phyloP scores from a whole-genome alignment of 2,888 invertebrate species.

The Conchocele bisecta region DNA sequence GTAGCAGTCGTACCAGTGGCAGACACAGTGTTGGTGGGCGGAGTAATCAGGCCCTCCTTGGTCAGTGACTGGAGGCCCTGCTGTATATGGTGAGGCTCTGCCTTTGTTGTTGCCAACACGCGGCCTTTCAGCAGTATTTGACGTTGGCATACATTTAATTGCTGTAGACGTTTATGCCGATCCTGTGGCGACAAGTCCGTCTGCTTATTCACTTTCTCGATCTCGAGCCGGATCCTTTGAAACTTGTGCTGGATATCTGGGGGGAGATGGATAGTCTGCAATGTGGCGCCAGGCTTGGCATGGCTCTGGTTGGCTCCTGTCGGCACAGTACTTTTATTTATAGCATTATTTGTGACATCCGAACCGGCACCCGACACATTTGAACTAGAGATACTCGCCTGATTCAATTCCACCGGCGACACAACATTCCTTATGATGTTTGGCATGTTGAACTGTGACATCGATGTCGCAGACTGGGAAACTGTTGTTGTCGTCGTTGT shows the following conservation, averaged over 20 bases:
- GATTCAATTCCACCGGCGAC: background rate
- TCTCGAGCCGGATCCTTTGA: conserved; percentile 87
- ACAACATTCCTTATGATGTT: conserved; percentile 20
- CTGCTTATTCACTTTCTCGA: conserved; percentile 86
- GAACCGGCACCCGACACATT: background rate
- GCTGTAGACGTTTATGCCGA: conserved; percentile 85
- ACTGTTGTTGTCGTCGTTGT: conserved; percentile 68
- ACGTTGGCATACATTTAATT: conserved; percentile 88
- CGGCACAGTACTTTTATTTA: conserved; percentile 10
- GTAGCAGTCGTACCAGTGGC: too few species aligned
- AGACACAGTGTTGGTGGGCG: too few species aligned
- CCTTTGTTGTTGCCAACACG: conserved; percentile 82
- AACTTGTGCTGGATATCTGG: conserved; percentile 63
- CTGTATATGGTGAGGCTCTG: conserved; percentile 41
- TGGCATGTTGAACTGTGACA: conserved; percentile 38
- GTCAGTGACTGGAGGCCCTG: conserved; percentile 13
- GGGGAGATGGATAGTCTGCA: conserved; percentile 61
- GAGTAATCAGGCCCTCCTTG: too few species aligned
- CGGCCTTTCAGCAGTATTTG: conserved; percentile 89
- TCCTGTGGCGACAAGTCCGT: conserved; percentile 84
- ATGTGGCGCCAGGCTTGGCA: conserved; percentile 44
- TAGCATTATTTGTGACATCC: background rate
- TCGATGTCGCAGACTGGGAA: conserved; percentile 60
- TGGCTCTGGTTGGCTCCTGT: conserved; percentile 15
- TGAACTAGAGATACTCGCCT: background rate